Percentiles rank a stretch among this genome's conserved stretches.
phyloP scores from a whole-genome alignment of 1,140 invertebrate species.

The fruit fly (Drosophila melanogaster) region Release_6_plus_ISO1_MT NT_033779.5:14632001-14632500 shows the following conservation, averaged over 20 bases:
- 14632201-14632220: slow-evolving; percentile 26
- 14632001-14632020: slow-evolving; percentile 25
- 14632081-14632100: slow-evolving; percentile 21
- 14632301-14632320: slow-evolving; percentile 13
- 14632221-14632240: not conserved
- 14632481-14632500: slow-evolving; percentile 38
- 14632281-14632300: slow-evolving; percentile 55
- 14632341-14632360: not conserved
- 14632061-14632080: slow-evolving; percentile 28
- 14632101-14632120: slow-evolving; percentile 5
- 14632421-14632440: slow-evolving; percentile 55
- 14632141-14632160: slow-evolving; percentile 62
- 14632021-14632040: slow-evolving; percentile 11
- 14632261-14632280: slow-evolving; percentile 63
- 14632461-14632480: slow-evolving; percentile 41
- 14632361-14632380: slow-evolving; percentile 8
- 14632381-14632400: slow-evolving; percentile 42
- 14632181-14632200: slow-evolving; percentile 58
- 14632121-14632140: slow-evolving; percentile 16
- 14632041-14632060: slow-evolving; percentile 17
- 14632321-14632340: slow-evolving; percentile 20
- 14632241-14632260: slow-evolving; percentile 63
- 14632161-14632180: slow-evolving; percentile 64
- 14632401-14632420: slow-evolving; percentile 64
- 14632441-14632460: slow-evolving; percentile 51